Conservation (phyloP, 2,113 vertebrate species). For the Cephalopterus ornatus region DNA sequence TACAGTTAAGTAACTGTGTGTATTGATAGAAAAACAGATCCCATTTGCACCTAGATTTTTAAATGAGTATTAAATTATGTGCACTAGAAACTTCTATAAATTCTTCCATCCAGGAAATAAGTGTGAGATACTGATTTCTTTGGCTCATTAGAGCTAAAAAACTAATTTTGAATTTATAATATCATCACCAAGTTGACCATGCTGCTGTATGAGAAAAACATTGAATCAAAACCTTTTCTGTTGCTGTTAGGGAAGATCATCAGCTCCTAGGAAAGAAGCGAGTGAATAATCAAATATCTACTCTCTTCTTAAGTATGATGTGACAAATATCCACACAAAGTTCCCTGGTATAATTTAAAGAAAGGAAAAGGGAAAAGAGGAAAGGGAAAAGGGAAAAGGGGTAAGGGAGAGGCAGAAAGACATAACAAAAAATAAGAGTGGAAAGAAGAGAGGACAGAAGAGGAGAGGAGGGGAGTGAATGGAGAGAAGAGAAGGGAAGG, state of each 20-base stretch:
- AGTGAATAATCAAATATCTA: background rate
- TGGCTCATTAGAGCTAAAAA: background rate
- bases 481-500: no score
- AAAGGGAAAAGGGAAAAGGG: background rate
- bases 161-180: background rate
- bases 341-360: background rate
- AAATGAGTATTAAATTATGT: background rate
- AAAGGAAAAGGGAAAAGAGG: background rate
- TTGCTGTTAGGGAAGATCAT: background rate
- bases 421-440: background rate
- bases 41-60: background rate
- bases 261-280: background rate
- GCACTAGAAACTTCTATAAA: background rate
- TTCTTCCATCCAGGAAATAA: background rate
- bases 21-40: background rate
- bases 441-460: background rate
- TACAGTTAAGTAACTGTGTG: background rate
- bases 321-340: background rate
- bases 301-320: background rate
- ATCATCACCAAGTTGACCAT: background rate
- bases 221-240: background rate
- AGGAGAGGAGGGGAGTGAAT: no score
- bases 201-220: background rate
- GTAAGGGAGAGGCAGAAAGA: background rate
- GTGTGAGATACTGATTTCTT: background rate